Conservation (phyloP, 2,888 invertebrate genomes). For the Meta bourneti region DNA sequence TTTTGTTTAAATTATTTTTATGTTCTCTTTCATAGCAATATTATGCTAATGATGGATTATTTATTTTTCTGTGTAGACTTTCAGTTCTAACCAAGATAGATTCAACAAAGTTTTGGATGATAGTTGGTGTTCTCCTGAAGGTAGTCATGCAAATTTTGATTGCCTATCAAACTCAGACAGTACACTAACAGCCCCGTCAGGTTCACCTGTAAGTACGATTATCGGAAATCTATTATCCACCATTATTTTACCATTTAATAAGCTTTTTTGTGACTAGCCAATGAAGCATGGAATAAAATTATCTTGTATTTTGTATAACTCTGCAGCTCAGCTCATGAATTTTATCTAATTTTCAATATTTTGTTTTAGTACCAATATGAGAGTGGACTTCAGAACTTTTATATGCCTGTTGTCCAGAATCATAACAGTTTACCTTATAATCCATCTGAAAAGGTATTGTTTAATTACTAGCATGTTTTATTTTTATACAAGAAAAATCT, state of each 20-base stretch:
- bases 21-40: too few relatives aligned
- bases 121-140: constrained; percentile 53
- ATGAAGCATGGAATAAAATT: background rate
- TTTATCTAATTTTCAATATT: background rate
- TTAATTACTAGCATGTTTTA: background rate
- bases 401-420: constrained; percentile 2
- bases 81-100: constrained; percentile 32
- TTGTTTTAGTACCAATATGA: constrained; percentile 42
- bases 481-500: background rate
- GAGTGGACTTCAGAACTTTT: constrained; percentile 38
- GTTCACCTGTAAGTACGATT: constrained; percentile 59
- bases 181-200: constrained; percentile 63
- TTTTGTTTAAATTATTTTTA: background rate
- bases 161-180: constrained; percentile 66
- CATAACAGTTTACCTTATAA: constrained; percentile 26
- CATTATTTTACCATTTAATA: background rate
- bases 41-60: background rate
- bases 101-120: constrained; percentile 34
- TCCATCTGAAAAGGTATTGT: constrained; percentile 45
- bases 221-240: background rate
- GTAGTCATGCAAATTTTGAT: constrained; percentile 35
- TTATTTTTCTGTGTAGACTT: constrained; percentile 13
- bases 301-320: background rate
- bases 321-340: background rate
- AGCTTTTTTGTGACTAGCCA: background rate